Conservation (phyloP, 53 echinoderm and acorn worm species). For the Stichopus horrens region DNA sequence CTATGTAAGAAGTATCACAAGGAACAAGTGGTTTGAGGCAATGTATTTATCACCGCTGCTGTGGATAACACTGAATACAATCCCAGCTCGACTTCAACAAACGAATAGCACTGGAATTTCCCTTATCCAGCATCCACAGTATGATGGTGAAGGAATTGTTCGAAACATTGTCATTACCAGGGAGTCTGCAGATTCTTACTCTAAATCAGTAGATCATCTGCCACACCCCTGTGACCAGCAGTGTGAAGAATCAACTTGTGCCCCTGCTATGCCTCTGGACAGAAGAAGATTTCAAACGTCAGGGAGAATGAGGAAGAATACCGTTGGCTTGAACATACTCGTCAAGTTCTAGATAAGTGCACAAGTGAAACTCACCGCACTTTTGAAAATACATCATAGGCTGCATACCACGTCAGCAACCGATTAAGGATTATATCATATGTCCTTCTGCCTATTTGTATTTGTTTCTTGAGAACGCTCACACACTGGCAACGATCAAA, state of each 20-base stretch:
- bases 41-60: conserved; percentile 55
- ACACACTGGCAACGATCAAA: conserved; percentile 49
- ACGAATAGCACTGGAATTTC: conserved; percentile 55
- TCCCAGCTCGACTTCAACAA: conserved; percentile 57
- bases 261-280: conserved; percentile 11
- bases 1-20: conserved; percentile 25
- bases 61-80: conserved; percentile 57
- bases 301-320: conserved; percentile 9
- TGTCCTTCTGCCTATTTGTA: conserved; percentile 21
- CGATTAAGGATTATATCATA: no score
- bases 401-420: neutral
- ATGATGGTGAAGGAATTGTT: conserved; percentile 42
- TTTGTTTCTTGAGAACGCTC: neutral
- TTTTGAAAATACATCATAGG: conserved; percentile 13
- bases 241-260: conserved; percentile 16
- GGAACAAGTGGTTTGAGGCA: conserved; percentile 39
- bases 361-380: neutral
- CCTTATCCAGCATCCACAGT: conserved; percentile 46
- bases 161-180: conserved; percentile 42
- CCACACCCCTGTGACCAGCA: neutral
- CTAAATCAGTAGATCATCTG: conserved; percentile 5
- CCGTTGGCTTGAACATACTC: conserved; percentile 31
- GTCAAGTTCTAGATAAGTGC: conserved; percentile 39
- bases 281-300: conserved; percentile 27
- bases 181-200: conserved; percentile 15